Evolutionary conservation across 1,140 invertebrate species (phyloP), one percentile per base, ranked within the genome.

Genomic region (Thrips palmi): DNA sequence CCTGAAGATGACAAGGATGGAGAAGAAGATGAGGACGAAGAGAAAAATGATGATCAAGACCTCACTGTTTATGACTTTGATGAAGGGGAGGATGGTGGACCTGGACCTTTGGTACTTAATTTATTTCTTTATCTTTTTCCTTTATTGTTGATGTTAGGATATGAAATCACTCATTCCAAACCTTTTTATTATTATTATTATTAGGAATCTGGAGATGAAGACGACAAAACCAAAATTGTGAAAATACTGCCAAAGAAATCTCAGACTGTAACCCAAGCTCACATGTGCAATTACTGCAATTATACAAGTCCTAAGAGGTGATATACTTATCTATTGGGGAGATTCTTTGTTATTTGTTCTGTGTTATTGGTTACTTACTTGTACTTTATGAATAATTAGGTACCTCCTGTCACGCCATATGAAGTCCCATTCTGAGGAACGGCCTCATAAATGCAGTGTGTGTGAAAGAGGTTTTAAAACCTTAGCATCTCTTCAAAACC

Each of bases 391-490:
- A 21, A 14, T 11, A 43, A 42, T 4, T 39, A 74, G 76, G 45
- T 93, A 91, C 52, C 60, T 96, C 2, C 60, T 97, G 3, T 77
- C 85, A 1, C 67, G 91, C 0, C 92, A 97, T 52, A 87, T 94
- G 81, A 93, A 91, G 54, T 82, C 81, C 2, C 92, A 97, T 59
- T 92, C 85, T 0, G 85, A 91, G 52, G 89, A 96, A 50, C 62
- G 88, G 17, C 88, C 91, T 0, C 87, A 92, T 54, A 93, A 92
- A 53, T 97, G 88, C 56, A 77, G 74, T 31, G 83, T 94, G 15
- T 97, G 91, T 59, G 86, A 92, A 48, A 67, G 88, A 32, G 88
- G 87, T 4, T 97, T 97, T 52, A 97, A 96, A 60, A 92, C 91
- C 0, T 54, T 85, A 14, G 84, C 87, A 1, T 91, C 88, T 0